Evolutionary conservation across 2,113 vertebrate genomes (phyloP).

Genomic region (Riparia riparia): DNA sequence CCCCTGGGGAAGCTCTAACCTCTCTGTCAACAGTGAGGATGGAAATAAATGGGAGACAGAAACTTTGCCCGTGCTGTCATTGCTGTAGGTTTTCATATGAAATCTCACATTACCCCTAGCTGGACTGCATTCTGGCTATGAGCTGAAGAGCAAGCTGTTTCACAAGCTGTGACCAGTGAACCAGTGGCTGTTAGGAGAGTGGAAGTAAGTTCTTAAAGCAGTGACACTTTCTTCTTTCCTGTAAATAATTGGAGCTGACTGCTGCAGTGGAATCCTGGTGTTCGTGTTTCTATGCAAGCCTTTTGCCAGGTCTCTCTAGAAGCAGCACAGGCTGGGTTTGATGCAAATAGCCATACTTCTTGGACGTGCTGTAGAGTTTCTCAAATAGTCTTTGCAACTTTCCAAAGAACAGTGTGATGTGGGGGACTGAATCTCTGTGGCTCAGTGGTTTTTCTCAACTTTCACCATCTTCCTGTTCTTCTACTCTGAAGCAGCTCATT

Average conservation of each 20-base stretch:
- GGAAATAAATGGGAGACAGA: neutral
- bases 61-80: neutral
- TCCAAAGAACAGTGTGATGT: neutral
- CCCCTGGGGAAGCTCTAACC: neutral
- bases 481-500: neutral
- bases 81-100: neutral
- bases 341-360: rapidly evolving
- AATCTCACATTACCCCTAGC: neutral
- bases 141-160: slow-evolving; percentile 3
- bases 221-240: neutral
- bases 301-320: neutral
- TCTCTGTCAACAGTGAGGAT: neutral
- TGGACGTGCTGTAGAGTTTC: neutral
- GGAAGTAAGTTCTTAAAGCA: neutral
- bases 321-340: neutral
- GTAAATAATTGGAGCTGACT: neutral
- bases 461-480: neutral
- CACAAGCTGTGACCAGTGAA: neutral
- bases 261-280: neutral
- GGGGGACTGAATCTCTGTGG: neutral
- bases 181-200: neutral
- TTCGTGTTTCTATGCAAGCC: neutral
- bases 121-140: neutral
- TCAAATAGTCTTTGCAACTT: neutral
- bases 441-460: neutral